These are phyloP conservation scores for Meloidogyne floridensis DNA, from an alignment of 1,140 invertebrate species.

Conservation along the genomic window DNA sequence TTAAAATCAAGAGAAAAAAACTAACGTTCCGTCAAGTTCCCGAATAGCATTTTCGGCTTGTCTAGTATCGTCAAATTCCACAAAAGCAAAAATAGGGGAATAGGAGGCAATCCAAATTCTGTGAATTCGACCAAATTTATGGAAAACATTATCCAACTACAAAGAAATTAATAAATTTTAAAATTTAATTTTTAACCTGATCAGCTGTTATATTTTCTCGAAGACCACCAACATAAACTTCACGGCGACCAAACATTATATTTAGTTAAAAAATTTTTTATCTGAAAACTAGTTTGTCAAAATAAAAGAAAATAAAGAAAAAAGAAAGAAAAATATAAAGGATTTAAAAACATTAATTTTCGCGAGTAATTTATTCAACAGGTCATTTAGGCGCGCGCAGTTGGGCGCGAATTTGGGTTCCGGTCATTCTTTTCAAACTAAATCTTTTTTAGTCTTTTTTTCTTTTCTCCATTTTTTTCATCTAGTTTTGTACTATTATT, in stretches of 20 bases:
- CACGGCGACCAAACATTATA: constrained; percentile 65
- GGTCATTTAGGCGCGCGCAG: no score
- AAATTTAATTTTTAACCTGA: constrained; percentile 65
- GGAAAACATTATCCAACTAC: constrained; percentile 85
- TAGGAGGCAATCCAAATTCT: constrained; percentile 91
- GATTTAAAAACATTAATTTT: no score
- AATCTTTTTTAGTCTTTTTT: no score
- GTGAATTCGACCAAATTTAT: constrained; percentile 86
- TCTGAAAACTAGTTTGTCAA: no score
- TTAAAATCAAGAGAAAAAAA: constrained; percentile 18
- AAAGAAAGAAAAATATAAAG: no score
- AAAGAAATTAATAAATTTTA: constrained; percentile 24
- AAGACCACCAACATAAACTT: constrained; percentile 93
- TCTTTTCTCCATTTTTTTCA: no score
- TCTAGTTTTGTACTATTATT: no score
- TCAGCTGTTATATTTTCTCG: constrained; percentile 63
- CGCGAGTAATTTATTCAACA: no score
- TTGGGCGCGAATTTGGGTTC: no score
- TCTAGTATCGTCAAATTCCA: constrained; percentile 89
- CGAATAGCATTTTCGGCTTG: constrained; percentile 90
- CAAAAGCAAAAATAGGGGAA: constrained; percentile 92
- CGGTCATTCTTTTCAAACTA: no score
- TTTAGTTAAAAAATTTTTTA: no score
- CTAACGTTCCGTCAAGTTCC: constrained; percentile 78
- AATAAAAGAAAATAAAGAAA: no score